phyloP scores from a whole-genome alignment of 2,113 vertebrate genomes.

The Mungos mungo region DNA sequence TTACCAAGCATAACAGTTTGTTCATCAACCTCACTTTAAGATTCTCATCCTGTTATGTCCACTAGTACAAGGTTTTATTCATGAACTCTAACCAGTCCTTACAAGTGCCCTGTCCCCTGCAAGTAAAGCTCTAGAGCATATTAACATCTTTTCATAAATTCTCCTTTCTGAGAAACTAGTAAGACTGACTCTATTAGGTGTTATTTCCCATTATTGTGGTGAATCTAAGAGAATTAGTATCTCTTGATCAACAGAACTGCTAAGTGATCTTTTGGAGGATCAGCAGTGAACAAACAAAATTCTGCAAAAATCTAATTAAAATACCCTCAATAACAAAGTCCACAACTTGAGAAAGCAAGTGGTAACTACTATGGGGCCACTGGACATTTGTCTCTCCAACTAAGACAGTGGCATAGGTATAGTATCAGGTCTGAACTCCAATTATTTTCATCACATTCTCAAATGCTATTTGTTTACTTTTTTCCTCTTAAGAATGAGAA shows the following conservation, averaged over 20 bases:
- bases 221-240: not conserved
- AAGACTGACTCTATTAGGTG: not conserved
- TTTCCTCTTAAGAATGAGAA: not conserved
- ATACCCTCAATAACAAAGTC: not conserved
- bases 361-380: not conserved
- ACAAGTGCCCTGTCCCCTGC: not conserved
- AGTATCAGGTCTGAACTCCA: not conserved
- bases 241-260: not conserved
- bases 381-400: not conserved
- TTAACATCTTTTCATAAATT: not conserved
- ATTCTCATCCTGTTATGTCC: not conserved
- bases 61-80: not conserved
- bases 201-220: not conserved
- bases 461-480: not conserved
- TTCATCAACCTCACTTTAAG: not conserved
- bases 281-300: not conserved
- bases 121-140: not conserved
- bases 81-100: not conserved
- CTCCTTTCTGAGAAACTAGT: not conserved
- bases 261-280: not conserved
- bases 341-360: not conserved
- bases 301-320: not conserved
- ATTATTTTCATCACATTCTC: not conserved
- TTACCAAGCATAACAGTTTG: not conserved
- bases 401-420: not conserved